These are phyloP conservation scores for Pachliopta kotzebuea DNA, from an alignment of 2,888 invertebrate species.

Conservation along the genomic window DNA sequence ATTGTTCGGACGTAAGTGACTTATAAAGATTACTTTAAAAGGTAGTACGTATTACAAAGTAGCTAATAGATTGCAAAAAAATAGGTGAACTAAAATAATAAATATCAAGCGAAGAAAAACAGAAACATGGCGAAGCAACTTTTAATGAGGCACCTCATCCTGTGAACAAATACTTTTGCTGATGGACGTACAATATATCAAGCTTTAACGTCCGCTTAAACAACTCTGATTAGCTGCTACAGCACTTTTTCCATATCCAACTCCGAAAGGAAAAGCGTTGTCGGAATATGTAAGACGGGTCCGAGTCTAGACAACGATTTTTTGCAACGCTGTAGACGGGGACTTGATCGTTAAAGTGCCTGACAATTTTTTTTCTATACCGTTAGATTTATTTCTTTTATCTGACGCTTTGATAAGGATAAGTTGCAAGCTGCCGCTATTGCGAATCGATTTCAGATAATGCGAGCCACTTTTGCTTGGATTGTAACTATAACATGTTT, in stretches of 20 bases:
- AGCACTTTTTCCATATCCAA: slow-evolving; percentile 29
- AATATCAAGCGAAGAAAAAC: slow-evolving; percentile 2
- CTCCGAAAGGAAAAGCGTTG: slow-evolving; percentile 33
- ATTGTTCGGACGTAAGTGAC: too few species aligned
- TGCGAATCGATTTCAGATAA: slow-evolving; percentile 6
- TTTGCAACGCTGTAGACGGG: slow-evolving; percentile 33
- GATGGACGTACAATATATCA: slow-evolving; percentile 19
- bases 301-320: slow-evolving; percentile 28
- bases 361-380: slow-evolving; percentile 29
- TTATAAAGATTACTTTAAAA: not conserved
- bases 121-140: slow-evolving; percentile 20
- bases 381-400: slow-evolving; percentile 35
- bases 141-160: slow-evolving; percentile 23
- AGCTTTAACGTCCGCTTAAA: slow-evolving; percentile 26
- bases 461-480: slow-evolving; percentile 2
- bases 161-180: slow-evolving; percentile 17
- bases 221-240: slow-evolving; percentile 31
- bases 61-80: not conserved
- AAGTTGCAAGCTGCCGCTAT: slow-evolving; percentile 17
- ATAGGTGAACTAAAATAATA: slow-evolving; percentile 15
- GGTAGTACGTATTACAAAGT: not conserved
- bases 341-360: slow-evolving; percentile 33
- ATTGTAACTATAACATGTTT: not conserved
- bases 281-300: slow-evolving; percentile 33
- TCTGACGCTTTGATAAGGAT: slow-evolving; percentile 29